These are phyloP conservation scores for Myiagra hebetior DNA, from an alignment of 2,113 vertebrate genomes.

Conservation along the genomic window DNA sequence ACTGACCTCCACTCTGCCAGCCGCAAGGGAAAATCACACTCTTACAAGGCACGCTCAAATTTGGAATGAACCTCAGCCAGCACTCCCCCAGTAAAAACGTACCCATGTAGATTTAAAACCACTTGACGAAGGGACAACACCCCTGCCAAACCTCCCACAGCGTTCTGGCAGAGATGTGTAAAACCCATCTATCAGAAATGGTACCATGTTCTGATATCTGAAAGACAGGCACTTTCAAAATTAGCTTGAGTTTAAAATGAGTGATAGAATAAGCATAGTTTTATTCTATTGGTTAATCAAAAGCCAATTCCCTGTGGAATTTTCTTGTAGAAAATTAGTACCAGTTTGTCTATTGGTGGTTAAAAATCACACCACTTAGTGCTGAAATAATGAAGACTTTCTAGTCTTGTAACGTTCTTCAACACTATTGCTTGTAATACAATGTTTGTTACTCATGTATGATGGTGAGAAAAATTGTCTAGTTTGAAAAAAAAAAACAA, in stretches of 20 bases:
- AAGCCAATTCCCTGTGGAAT: neutral
- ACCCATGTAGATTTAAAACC: neutral
- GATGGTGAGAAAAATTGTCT: neutral
- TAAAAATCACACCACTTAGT: neutral
- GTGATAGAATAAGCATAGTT: neutral
- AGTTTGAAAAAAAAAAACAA: neutral
- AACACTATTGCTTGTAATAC: neutral
- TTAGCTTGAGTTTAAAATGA: neutral
- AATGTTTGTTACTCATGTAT: neutral
- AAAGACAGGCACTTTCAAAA: neutral
- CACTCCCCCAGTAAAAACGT: neutral
- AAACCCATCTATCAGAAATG: neutral
- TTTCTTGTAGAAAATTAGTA: neutral
- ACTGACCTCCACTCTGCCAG: accelerated
- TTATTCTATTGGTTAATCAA: neutral
- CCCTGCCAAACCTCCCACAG: neutral
- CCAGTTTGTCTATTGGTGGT: neutral
- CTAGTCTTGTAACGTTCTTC: neutral
- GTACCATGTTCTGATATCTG: neutral
- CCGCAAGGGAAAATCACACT: neutral
- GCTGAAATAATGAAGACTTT: neutral
- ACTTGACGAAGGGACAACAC: neutral
- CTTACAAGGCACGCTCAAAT: neutral
- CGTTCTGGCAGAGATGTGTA: neutral
- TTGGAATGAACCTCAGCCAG: neutral